phyloP scores from a whole-genome alignment of 2,113 vertebrate species.

The Brachyhypopomus occidentalis region DNA sequence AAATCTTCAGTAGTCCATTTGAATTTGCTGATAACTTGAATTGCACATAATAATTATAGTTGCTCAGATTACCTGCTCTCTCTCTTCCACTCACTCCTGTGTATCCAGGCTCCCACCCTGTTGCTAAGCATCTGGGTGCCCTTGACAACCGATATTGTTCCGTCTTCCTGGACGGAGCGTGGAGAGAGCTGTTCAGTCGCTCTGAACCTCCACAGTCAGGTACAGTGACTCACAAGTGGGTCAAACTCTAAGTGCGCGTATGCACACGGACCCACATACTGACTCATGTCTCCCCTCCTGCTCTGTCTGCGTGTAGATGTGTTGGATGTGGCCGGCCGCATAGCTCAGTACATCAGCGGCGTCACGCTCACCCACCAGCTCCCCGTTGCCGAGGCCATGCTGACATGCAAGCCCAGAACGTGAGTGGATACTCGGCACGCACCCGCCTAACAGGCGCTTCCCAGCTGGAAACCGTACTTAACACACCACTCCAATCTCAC shows the following conservation, averaged over 20 bases:
- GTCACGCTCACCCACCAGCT: conserved; percentile 83
- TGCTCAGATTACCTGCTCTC: neutral
- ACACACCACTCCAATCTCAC: no score
- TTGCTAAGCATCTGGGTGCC: conserved; percentile 85
- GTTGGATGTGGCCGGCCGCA: conserved; percentile 82
- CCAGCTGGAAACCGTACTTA: no score
- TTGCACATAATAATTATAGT: neutral
- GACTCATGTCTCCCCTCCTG: neutral
- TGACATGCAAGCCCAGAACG: conserved; percentile 89
- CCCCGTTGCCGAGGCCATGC: conserved; percentile 90
- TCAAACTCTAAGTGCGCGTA: no score
- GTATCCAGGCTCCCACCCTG: conserved; percentile 82
- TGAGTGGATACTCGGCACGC: conserved; percentile 65
- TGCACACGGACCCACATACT: conserved; percentile 16
- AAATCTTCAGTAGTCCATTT: no score
- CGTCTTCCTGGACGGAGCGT: conserved; percentile 81
- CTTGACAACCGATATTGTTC: conserved; percentile 85
- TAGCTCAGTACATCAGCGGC: conserved; percentile 81
- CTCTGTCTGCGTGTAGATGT: conserved; percentile 70
- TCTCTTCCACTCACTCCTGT: neutral
- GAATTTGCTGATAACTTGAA: neutral
- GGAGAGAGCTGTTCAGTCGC: conserved; percentile 86
- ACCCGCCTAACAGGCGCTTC: no score
- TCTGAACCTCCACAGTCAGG: conserved; percentile 81
- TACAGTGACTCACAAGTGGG: conserved; percentile 47